phyloP scores from a whole-genome alignment of 2,113 vertebrate genomes.

The Eulacestoma nigropectus region DNA sequence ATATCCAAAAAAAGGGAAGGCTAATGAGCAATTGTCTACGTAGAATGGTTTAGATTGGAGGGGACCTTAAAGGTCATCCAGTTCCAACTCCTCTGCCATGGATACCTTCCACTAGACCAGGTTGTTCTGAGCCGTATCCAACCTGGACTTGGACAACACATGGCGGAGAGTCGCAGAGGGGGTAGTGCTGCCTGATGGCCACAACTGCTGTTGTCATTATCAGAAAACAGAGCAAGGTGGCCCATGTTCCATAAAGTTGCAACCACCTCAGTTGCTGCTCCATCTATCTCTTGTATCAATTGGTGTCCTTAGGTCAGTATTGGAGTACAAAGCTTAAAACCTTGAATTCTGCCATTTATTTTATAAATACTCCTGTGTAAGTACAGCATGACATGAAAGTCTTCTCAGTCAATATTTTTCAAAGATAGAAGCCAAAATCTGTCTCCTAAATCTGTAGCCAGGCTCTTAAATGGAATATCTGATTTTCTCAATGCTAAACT shows the following conservation, averaged over 20 bases:
- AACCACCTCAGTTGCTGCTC: not conserved
- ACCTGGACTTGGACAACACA: not conserved
- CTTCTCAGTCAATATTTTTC: not conserved
- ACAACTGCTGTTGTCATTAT: not conserved
- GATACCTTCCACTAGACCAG: not conserved
- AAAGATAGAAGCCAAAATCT: not conserved
- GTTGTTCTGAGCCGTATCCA: not conserved
- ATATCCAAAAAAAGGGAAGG: not conserved
- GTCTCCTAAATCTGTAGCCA: not conserved
- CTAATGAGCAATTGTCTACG: not conserved
- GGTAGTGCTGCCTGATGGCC: not conserved
- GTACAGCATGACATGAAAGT: not conserved
- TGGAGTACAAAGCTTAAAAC: not conserved
- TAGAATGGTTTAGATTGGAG: not conserved
- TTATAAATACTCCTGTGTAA: not conserved
- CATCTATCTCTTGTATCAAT: not conserved
- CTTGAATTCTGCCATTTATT: not conserved
- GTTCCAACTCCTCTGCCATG: not conserved
- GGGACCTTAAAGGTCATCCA: not conserved
- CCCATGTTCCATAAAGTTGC: not conserved
- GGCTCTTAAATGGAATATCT: not conserved
- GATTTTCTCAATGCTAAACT: not conserved
- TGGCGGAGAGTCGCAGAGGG: not conserved
- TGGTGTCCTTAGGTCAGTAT: not conserved
- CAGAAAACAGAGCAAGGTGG: not conserved